These are phyloP conservation scores for Apteryx owenii DNA, from an alignment of 2,113 vertebrate species.

Conservation along the genomic window DNA sequence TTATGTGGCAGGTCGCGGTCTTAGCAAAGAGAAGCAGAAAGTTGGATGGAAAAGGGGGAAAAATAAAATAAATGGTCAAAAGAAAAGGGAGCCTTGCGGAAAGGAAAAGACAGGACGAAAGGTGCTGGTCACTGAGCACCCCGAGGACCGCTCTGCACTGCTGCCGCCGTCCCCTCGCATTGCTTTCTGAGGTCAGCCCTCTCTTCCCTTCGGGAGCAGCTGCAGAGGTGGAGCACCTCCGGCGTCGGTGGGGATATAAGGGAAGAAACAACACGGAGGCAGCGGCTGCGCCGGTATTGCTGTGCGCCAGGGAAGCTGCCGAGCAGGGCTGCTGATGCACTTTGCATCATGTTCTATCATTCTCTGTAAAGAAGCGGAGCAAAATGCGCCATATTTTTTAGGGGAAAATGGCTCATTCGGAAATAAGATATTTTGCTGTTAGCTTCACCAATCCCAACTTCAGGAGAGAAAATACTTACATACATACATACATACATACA, in stretches of 20 bases:
- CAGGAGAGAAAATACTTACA: background rate
- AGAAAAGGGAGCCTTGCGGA: background rate
- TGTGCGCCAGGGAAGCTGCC: background rate
- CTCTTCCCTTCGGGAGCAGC: background rate
- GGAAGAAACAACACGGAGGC: background rate
- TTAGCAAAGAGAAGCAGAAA: background rate
- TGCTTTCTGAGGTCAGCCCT: background rate
- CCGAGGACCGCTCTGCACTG: background rate
- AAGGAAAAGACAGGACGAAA: background rate
- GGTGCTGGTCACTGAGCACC: background rate
- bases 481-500: too few relatives aligned
- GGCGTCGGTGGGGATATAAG: background rate
- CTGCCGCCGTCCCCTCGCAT: background rate
- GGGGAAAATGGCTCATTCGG: background rate
- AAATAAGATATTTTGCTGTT: background rate
- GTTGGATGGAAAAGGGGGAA: background rate
- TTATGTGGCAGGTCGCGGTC: background rate
- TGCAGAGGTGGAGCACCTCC: background rate
- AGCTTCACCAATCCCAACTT: background rate
- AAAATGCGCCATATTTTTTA: background rate
- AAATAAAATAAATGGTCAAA: background rate
- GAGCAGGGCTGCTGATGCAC: background rate
- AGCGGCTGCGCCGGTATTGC: rapidly evolving
- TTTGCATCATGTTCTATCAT: background rate
- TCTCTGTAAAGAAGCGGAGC: background rate